phyloP scores from a whole-genome alignment of 2,888 invertebrate species.

The Lypha dubia region DNA sequence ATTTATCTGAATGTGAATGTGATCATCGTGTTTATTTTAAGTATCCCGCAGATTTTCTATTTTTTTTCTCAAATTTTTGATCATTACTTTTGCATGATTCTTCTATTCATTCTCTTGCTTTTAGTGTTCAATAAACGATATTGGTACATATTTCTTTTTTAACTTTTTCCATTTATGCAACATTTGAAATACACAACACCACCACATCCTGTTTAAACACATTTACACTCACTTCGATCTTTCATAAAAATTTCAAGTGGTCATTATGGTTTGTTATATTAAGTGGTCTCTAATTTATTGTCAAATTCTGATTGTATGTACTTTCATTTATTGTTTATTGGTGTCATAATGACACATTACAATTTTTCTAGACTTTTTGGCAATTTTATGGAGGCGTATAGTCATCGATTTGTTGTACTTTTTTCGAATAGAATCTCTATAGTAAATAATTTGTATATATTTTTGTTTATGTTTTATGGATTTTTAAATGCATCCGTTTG shows the following conservation, averaged over 20 bases:
- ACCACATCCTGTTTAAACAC: slow-evolving; percentile 34
- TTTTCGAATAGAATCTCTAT: slow-evolving; percentile 27
- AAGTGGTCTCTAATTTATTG: slow-evolving; percentile 78
- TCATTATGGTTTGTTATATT: slow-evolving; percentile 69
- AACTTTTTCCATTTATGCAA: slow-evolving; percentile 37
- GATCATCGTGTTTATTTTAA: slow-evolving; percentile 24
- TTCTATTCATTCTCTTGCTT: background rate
- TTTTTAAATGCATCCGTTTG: slow-evolving; percentile 61
- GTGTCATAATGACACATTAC: slow-evolving; percentile 29
- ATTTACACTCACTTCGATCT: slow-evolving; percentile 6
- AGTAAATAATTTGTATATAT: slow-evolving; percentile 1
- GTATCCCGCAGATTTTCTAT: slow-evolving; percentile 61
- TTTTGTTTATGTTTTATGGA: slow-evolving; percentile 35
- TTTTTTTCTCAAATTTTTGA: background rate
- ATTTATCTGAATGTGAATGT: slow-evolving; percentile 1
- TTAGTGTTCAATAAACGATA: slow-evolving; percentile 33
- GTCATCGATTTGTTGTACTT: slow-evolving; percentile 65
- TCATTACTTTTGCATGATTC: slow-evolving; percentile 57
- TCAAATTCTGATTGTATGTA: slow-evolving; percentile 37
- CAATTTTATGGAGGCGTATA: slow-evolving; percentile 69
- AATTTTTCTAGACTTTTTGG: slow-evolving; percentile 4
- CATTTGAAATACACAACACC: slow-evolving; percentile 6
- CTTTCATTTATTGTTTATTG: slow-evolving; percentile 1
- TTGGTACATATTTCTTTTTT: background rate
- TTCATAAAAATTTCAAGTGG: slow-evolving; percentile 68